Base-by-base conservation (phyloP, 1,140 invertebrate species). In the Phortica variegata region DNA sequence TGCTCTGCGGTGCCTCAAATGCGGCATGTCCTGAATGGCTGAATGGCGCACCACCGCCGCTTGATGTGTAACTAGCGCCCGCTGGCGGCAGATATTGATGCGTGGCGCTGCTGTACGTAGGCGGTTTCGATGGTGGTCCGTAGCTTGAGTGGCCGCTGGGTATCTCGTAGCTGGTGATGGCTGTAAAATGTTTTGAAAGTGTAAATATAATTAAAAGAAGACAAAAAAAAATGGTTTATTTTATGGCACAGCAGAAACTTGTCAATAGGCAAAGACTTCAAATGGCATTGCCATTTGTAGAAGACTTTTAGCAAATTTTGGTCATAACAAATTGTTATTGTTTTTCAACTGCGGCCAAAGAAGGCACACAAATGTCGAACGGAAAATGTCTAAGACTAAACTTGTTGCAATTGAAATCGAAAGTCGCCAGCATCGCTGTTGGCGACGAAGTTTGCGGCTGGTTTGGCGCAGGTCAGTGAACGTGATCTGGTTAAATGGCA, bases 111-210 rank as follows among this genome's bases (percentile, higher is more conserved):
- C 68, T 73, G 31, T 60, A 75, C 9, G 60, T 47, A 34, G 72
- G 72, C 13, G 72, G 65, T 51, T 75, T 75, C 16, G 72, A 75
- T 42, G 72, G 72, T 38, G 72, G 72, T 5, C 72, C 72, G 29
- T 75, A 75, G 56, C 51, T 73, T 40, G 56, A 39, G 17, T 75
- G 72, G 29, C 68, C 72, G 33, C 44, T 57, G 23, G 72, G 72
- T 45, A 75, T 73, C 49, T 75, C 72, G 49, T 75, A 75, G 13
- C 68, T 68, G 38, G 72, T 73, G 47, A 75, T 73, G 20, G 62
- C 72, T 75, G 56, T 41, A 61, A 72, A 31, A 47, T 56, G 38
- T n/a, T n/a, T n/a, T n/a, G n/a, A n/a, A n/a, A n/a, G n/a, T n/a
- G n/a, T n/a, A n/a, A 16, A 15, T 3, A 15, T n/a, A 26, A n/a